Conservation (phyloP, 2,797 vertebrate genomes). For the Cynodonichthys magdalenae region DNA sequence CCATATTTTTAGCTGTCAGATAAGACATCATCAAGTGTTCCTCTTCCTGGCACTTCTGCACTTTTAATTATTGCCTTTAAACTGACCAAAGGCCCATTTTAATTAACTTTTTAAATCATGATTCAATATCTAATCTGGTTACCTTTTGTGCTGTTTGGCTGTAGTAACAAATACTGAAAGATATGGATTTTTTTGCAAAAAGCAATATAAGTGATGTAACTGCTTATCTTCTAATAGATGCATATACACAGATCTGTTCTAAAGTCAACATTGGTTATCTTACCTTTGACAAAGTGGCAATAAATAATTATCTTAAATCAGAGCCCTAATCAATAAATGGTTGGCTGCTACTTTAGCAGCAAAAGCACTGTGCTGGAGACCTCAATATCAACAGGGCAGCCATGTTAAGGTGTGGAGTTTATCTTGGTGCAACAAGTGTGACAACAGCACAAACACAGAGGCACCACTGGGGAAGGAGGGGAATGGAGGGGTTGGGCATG, state of each 20-base stretch:
- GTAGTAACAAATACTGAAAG: background rate
- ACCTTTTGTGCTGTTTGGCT: background rate
- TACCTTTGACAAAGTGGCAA: background rate
- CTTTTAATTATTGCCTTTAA: slow-evolving; percentile 25
- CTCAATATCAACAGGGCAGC: background rate
- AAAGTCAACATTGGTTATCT: background rate
- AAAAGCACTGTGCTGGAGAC: background rate
- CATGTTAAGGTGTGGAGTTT: background rate
- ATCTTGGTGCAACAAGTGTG: slow-evolving; percentile 2
- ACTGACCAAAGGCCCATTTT: slow-evolving; percentile 11
- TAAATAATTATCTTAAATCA: background rate
- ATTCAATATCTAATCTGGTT: background rate
- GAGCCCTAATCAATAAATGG: background rate
- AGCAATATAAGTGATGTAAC: background rate
- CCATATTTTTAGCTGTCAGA: slow-evolving; percentile 8
- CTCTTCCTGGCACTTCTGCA: background rate
- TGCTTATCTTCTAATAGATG: background rate
- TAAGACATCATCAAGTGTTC: slow-evolving; percentile 5
- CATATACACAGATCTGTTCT: background rate
- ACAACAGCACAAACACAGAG: background rate
- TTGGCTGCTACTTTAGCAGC: background rate
- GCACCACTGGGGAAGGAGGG: no score
- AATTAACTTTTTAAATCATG: slow-evolving; percentile 7
- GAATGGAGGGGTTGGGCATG: background rate
- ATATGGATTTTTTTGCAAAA: background rate